Base-by-base conservation (phyloP, 1,140 invertebrate species). In the Drosophila fuyamai region DNA sequence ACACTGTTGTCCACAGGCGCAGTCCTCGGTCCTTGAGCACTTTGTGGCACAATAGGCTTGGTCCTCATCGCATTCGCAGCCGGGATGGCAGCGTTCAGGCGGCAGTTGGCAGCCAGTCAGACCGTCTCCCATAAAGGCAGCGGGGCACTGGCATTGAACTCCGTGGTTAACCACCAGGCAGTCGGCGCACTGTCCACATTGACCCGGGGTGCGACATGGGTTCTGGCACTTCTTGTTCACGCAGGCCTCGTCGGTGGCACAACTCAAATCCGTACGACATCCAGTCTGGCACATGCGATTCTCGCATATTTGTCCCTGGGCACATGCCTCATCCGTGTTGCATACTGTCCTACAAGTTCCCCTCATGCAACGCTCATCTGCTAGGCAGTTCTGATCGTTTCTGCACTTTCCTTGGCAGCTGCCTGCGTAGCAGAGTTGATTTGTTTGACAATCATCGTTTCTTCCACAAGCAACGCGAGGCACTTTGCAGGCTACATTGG, bases 241-340 rank as follows among this genome's bases (percentile, higher is more conserved):
- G 90, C 97, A 98, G 2, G 97, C 95, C 90, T 97, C 94, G 56
- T 96, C 93, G 61, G 92, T 93, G 3, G 95, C 93, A 89, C 97
- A 98, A 10, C 95, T 94, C n/a, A 95, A 94, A 90, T 97, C 97
- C 88, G 94, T 96, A 38, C 97, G 94, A 89, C 97, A 98, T 14
- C 97, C 97, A 76, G 95, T 94, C 71, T 97, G 95, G 90, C 97
- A 98, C 65, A 98, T 93, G 72, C 97, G 94, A 77, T 96, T 97
- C 89, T 96, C 95, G 88, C 97, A 98, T 78, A 98, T 97, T 91
- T 97, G 96, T 78, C 96, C 96, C 0, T 94, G 91, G 36, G 94
- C 94, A 88, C 97, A 98, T 56, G 96, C 95, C 40, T 94, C 94
- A 88, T 98, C 97, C 56, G 95, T 97, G 89, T 97, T 98, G 81